These are phyloP conservation scores for Chrysolina oricalcia DNA, from an alignment of 2,888 invertebrate species.

Conservation along the genomic window DNA sequence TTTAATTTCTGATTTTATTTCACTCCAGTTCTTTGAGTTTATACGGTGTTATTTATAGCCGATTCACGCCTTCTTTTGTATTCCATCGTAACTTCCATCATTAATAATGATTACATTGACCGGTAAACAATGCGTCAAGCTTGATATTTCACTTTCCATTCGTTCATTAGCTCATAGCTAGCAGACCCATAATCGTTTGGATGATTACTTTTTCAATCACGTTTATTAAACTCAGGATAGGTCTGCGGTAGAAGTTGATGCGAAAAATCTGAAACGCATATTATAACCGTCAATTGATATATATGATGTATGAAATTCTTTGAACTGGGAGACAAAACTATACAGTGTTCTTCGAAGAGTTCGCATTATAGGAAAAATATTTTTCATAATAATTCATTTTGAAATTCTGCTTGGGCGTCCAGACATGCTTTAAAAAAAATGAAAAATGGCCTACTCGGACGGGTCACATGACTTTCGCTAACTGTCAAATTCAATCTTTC, in stretches of 20 bases:
- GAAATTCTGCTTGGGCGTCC: too few species aligned
- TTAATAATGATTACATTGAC: constrained; percentile 31
- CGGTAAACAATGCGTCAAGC: constrained; percentile 26
- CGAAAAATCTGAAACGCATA: too few species aligned
- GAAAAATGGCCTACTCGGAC: too few species aligned
- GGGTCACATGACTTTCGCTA: too few species aligned
- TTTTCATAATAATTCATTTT: too few species aligned
- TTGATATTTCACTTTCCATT: constrained; percentile 35
- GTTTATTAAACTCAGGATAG: neutral
- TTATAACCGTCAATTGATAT: too few species aligned
- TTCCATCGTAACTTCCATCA: constrained; percentile 23
- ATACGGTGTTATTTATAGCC: constrained; percentile 14
- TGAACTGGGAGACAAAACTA: too few species aligned
- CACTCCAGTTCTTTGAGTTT: constrained; percentile 15
- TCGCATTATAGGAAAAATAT: too few species aligned
- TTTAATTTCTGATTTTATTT: constrained; percentile 57
- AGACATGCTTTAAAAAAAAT: too few species aligned
- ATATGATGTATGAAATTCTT: too few species aligned
- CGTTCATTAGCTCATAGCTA: constrained; percentile 12
- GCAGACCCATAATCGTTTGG: neutral
- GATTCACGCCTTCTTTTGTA: constrained; percentile 20
- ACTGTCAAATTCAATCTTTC: too few species aligned
- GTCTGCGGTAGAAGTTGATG: neutral
- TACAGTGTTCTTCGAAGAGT: too few species aligned
- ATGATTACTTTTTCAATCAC: constrained; percentile 15